Evolutionary conservation across 35 echinoderm and acorn worm species (phyloP), one percentile per base, ranked within the genome.

Genomic region (Lytechinus variegatus): DNA sequence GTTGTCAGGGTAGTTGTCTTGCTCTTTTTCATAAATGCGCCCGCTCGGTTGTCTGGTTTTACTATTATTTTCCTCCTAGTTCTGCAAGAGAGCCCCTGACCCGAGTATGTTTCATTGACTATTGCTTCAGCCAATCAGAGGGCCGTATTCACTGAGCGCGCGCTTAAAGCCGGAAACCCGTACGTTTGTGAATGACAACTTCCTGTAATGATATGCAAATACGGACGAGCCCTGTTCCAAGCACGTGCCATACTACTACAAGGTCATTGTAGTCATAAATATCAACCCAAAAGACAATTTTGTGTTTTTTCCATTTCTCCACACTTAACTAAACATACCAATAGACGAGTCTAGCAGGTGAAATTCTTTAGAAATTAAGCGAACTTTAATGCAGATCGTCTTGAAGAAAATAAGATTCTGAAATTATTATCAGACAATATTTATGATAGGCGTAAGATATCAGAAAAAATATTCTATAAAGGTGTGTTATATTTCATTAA

Each of bases 151-250:
- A 19, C 52, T 9, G 88, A 79, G 28, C 88, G 88, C 88, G 88
- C 88, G 88, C 9, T 33, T 52, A 90, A 90, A 90, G 88, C 88
- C 88, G 88, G 88, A 90, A 90, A 90, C 88, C 87, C 88, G 88
- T 54, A 29, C 28, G 28, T 44, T 90, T 90, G n/a, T 54, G 88
- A 90, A 90, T 90, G 88, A 54, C 88, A 33, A 33, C 88, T 90
- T 90, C 88, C 88, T 90, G 29, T 52, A 54, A 90, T 54, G 29
- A 90, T 90, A 90, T 54, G 52, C 88, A 90, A 90, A 90, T 90
- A 54, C 52, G 87, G n/a, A 16, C 27, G 16, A 88, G 87, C 87
- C 44, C 87, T 90, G 52, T 33, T 79, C 66, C 66, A 24, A 79
- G 66, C 66, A 79, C 66, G 66, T 79, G 66, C 66, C 66, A 79